Percentiles rank a stretch among this genome's conserved stretches.
phyloP scores from a whole-genome alignment of 2,797 vertebrate genomes.

The Channallabes apus region DNA sequence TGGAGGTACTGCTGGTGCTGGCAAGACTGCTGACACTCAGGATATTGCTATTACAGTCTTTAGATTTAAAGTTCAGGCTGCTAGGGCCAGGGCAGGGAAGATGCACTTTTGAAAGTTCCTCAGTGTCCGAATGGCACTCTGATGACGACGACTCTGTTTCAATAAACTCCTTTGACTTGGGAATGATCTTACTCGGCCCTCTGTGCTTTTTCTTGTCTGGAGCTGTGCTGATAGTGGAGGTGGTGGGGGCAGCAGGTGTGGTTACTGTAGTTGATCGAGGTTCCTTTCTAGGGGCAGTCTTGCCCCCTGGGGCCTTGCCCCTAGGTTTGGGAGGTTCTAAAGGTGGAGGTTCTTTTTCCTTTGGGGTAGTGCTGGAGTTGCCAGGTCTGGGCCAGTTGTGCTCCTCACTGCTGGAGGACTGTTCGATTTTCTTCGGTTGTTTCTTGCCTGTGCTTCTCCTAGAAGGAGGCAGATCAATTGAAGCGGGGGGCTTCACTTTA shows the following conservation, averaged over 20 bases:
- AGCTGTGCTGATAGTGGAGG: slow-evolving; percentile 58
- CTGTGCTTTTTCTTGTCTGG: slow-evolving; percentile 91
- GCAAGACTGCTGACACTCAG: slow-evolving; percentile 82
- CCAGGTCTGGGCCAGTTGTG: slow-evolving; percentile 85
- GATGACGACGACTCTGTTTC: slow-evolving; percentile 94
- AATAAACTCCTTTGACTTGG: slow-evolving; percentile 95
- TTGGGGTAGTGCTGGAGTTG: slow-evolving; percentile 79
- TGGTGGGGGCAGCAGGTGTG: slow-evolving; percentile 53
- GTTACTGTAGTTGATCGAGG: slow-evolving; percentile 75
- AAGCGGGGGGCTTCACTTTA: slow-evolving; percentile 86
- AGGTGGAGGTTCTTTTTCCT: slow-evolving; percentile 88
- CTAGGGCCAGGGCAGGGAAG: slow-evolving; percentile 66
- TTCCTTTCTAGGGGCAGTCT: slow-evolving; percentile 91
- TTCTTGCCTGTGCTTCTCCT: slow-evolving; percentile 91
- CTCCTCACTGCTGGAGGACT: slow-evolving; percentile 84
- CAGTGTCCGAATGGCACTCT: slow-evolving; percentile 91
- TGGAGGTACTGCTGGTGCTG: slow-evolving; percentile 76
- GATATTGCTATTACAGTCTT: slow-evolving; percentile 77
- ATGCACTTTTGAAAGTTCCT: slow-evolving; percentile 83
- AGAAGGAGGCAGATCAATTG: slow-evolving; percentile 76
- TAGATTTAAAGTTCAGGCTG: slow-evolving; percentile 69
- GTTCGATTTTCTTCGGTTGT: slow-evolving; percentile 88
- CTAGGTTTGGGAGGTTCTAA: slow-evolving; percentile 82
- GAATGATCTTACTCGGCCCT: slow-evolving; percentile 87
- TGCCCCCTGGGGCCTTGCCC: slow-evolving; percentile 81